Evolutionary conservation across 53 echinoderm and acorn worm species (phyloP).

Genomic region (Henricia sp.): DNA sequence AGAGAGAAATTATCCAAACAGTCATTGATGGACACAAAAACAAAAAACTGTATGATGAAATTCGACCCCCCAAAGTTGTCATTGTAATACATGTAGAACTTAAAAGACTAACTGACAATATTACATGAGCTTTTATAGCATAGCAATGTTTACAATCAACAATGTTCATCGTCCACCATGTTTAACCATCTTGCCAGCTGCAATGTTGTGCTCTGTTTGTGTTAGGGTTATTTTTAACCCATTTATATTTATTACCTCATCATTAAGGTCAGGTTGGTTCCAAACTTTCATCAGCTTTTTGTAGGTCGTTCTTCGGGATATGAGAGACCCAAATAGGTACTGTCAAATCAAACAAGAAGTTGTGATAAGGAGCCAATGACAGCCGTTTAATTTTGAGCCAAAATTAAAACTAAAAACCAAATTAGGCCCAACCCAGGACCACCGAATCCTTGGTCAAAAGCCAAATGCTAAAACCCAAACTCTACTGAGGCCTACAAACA

Average conservation of each 20-base stretch:
- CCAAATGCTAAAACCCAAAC: not conserved
- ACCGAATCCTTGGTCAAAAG: not conserved
- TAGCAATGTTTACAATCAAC: too few species aligned
- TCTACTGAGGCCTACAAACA: not conserved
- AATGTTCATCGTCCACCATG: too few species aligned
- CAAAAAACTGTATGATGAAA: not conserved
- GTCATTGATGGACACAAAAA: not conserved
- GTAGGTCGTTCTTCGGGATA: constrained; percentile 80
- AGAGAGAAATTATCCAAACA: not conserved
- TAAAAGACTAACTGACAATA: not conserved
- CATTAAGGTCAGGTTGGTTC: constrained; percentile 34
- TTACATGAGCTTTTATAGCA: not conserved
- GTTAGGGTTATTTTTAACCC: not conserved
- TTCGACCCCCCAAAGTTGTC: not conserved
- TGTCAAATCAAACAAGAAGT: constrained; percentile 18
- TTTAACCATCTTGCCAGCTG: too few species aligned
- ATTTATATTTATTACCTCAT: constrained; percentile 26
- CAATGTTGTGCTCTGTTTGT: not conserved
- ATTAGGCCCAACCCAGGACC: not conserved
- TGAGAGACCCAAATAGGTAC: constrained; percentile 82
- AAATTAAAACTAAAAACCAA: too few species aligned
- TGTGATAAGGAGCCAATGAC: not conserved
- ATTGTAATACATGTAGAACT: not conserved
- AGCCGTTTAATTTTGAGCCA: not conserved
- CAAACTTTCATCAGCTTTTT: constrained; percentile 70